Evolutionary conservation across 2,888 invertebrate genomes (phyloP), one percentile per base, ranked within the genome.

Genomic region (Syrphus vitripennis): DNA sequence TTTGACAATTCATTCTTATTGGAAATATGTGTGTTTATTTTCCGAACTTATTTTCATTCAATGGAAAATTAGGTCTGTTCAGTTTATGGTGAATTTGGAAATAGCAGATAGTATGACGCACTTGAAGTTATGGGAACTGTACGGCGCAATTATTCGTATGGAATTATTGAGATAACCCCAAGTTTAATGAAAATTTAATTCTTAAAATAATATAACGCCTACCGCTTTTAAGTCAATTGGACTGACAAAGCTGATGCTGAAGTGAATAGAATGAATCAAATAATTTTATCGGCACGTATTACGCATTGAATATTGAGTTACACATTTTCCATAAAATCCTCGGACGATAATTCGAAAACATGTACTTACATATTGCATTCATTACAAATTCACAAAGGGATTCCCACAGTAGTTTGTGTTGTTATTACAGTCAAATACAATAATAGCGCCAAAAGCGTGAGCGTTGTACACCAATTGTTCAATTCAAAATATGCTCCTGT

Each of bases 401-500:
- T 63, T 63, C 16, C 42, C 26, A 29, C 29, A 31, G 16, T 21
- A 37, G 12, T 24, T 61, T 24, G 37, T 24, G 37, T 24, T 16
- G 7, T n/a, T 9, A 16, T 40, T 24, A n/a, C 50, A 16, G n/a
- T 29, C 31, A 61, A 42, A 59, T n/a, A n/a, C n/a, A n/a, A n/a
- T 67, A 72, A 72, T 77, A 40, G 40, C 45, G 6, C 14, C 19
- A 45, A 65, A 45, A 45, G 65, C 45, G 42, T 45, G n/a, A n/a
- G 24, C 7, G 14, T 34, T 10, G 12, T 50, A 14, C 19, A 24
- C 19, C 29, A 75, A 75, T 75, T 75, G 81, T 75, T 61, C 37
- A 63, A 63, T 45, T 42, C 16, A 29, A 55, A 75, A 40, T 70
- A 19, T 57, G 42, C 34, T 10, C 29, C 16, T 55, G 53, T 71